phyloP scores from a whole-genome alignment of 2,888 invertebrate genomes.

The Dicranocentrus wangi region DNA sequence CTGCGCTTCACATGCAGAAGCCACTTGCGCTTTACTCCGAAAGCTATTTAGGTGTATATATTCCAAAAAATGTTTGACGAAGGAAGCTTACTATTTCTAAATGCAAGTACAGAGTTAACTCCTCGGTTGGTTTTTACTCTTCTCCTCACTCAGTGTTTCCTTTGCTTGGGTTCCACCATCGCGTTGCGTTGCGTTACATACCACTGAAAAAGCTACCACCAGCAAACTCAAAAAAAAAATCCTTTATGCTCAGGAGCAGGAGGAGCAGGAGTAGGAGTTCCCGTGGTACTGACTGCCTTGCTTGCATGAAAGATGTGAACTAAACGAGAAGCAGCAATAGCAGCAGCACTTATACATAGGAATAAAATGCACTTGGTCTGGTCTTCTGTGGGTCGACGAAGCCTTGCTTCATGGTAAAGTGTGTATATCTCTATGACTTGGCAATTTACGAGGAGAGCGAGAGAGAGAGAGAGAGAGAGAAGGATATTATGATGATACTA shows the following conservation, averaged over 20 bases:
- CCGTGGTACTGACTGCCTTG: slow-evolving; percentile 44
- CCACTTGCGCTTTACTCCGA: slow-evolving; percentile 53
- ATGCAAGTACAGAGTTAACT: neutral
- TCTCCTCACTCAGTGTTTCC: slow-evolving; percentile 23
- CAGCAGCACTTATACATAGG: slow-evolving; percentile 58
- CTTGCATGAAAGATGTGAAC: slow-evolving; percentile 57
- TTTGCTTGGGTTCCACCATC: slow-evolving; percentile 4
- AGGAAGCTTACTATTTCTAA: neutral
- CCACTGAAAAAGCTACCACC: no score
- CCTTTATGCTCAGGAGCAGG: slow-evolving; percentile 40
- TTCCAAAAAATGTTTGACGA: neutral
- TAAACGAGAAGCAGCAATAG: slow-evolving; percentile 54
- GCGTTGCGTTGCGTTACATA: no score
- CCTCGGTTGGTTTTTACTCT: slow-evolving; percentile 4
- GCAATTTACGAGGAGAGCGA: slow-evolving; percentile 51
- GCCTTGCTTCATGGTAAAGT: no score
- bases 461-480: slow-evolving; percentile 32
- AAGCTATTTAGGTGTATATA: neutral
- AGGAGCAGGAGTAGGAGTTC: slow-evolving; percentile 21
- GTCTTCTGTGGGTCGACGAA: slow-evolving; percentile 2
- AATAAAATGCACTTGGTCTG: slow-evolving; percentile 58
- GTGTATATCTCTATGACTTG: slow-evolving; percentile 34
- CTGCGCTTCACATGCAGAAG: slow-evolving; percentile 42
- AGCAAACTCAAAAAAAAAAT: slow-evolving; percentile 33
- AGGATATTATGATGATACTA: slow-evolving; percentile 39